Evolutionary conservation across 2,113 vertebrate genomes (phyloP).

Genomic region (Forbesichthys agassizii): DNA sequence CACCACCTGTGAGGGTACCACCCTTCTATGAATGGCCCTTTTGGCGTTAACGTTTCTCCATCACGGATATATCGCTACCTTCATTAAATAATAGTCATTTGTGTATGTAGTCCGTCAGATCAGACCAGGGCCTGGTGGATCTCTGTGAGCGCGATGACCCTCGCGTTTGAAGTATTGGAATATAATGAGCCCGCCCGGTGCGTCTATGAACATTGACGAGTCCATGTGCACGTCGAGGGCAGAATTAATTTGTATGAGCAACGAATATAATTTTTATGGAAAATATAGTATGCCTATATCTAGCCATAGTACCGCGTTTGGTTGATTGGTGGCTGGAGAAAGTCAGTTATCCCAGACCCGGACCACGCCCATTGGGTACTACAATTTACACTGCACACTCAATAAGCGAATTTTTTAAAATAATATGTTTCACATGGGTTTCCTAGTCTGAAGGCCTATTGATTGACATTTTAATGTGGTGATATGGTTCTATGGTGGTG

Average conservation of each 20-base stretch:
- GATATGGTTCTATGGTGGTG: too few species aligned
- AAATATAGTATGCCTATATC: neutral
- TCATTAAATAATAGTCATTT: neutral
- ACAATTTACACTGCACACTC: neutral
- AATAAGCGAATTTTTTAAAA: too few species aligned
- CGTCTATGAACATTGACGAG: neutral
- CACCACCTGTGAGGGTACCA: slow-evolving; percentile 37
- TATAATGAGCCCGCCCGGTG: neutral
- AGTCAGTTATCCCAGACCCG: slow-evolving; percentile 8
- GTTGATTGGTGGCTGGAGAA: neutral
- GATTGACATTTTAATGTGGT: too few species aligned
- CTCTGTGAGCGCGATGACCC: too few species aligned
- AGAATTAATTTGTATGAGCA: too few species aligned
- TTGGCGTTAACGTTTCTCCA: neutral
- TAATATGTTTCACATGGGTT: neutral
- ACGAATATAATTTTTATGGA: neutral
- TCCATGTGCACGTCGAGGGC: neutral
- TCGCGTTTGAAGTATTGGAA: too few species aligned
- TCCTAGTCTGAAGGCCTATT: too few species aligned
- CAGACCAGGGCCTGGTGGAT: too few species aligned
- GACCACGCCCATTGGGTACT: slow-evolving; percentile 59
- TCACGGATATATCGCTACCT: neutral
- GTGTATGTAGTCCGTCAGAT: too few species aligned
- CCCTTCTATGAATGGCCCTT: neutral
- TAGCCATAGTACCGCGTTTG: neutral